These are phyloP conservation scores for Capitella teleta DNA, from an alignment of 1,140 invertebrate species.

Conservation along the genomic window DNA sequence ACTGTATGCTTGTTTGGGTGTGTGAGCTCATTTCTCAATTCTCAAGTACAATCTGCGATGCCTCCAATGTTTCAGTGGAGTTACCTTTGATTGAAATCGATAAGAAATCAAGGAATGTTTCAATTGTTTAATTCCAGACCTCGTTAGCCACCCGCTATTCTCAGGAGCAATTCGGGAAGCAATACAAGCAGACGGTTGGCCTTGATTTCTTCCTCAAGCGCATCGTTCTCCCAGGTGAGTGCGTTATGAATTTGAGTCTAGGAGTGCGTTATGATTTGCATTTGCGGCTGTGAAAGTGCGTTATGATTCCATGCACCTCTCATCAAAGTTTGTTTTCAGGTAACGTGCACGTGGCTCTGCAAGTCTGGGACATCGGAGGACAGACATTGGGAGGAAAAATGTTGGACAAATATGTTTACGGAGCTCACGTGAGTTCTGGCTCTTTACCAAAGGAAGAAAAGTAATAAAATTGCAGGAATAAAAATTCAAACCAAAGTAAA, in stretches of 20 bases:
- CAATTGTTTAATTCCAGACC: slow-evolving; percentile 47
- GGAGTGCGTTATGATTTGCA: not conserved
- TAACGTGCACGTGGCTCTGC: slow-evolving; percentile 52
- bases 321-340: slow-evolving; percentile 22
- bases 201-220: slow-evolving; percentile 69
- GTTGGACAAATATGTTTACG: slow-evolving; percentile 73
- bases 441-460: not conserved
- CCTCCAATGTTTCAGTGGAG: slow-evolving; percentile 3
- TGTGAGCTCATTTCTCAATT: not conserved
- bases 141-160: slow-evolving; percentile 59
- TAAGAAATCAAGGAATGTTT: slow-evolving; percentile 12
- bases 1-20: not conserved
- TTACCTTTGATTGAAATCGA: not conserved
- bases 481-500: too few species aligned
- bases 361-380: slow-evolving; percentile 76
- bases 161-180: slow-evolving; percentile 61
- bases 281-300: not conserved
- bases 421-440: slow-evolving; percentile 55
- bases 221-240: slow-evolving; percentile 53
- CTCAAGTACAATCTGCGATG: not conserved
- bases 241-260: not conserved
- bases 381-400: slow-evolving; percentile 60
- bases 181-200: slow-evolving; percentile 60
- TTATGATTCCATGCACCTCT: too few species aligned
- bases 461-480: not conserved